These are phyloP conservation scores for Oreochromis mossambicus DNA, from an alignment of 2,797 vertebrate species.

Conservation along the genomic window DNA sequence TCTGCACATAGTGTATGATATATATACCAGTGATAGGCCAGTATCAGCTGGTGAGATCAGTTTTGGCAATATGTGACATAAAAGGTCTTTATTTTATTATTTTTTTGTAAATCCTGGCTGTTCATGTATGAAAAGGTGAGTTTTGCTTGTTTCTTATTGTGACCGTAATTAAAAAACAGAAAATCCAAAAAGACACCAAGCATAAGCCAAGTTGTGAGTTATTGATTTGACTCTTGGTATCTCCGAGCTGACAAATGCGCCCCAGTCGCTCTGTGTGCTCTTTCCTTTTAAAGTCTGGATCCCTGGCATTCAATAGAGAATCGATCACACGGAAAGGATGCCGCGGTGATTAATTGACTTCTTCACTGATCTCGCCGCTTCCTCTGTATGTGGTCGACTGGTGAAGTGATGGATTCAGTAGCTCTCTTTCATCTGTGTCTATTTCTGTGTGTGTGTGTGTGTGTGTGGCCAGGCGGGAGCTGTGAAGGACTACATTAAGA, in stretches of 20 bases:
- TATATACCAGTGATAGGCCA: background rate
- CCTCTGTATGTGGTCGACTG: conserved; percentile 49
- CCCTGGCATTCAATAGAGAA: conserved; percentile 59
- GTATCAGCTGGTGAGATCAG: background rate
- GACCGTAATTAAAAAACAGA: background rate
- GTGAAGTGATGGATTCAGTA: conserved; percentile 61
- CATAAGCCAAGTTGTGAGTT: conserved; percentile 49
- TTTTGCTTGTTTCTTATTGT: background rate
- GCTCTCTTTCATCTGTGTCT: conserved; percentile 65
- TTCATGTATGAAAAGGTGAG: background rate
- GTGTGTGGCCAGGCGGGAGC: conserved; percentile 85
- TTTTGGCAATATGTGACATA: background rate
- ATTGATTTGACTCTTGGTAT: conserved; percentile 63
- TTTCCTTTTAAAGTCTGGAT: conserved; percentile 60
- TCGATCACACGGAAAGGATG: conserved; percentile 67
- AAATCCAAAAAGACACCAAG: conserved; percentile 17
- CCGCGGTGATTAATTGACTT: conserved; percentile 70
- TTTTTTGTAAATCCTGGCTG: background rate
- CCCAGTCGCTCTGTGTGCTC: conserved; percentile 12
- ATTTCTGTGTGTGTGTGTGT: conserved; percentile 34
- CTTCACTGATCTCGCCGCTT: conserved; percentile 61
- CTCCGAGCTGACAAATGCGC: conserved; percentile 56
- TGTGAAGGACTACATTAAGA: conserved; percentile 98
- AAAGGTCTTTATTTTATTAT: background rate
- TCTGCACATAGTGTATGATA: background rate